phyloP scores from a whole-genome alignment of 1,140 invertebrate genomes.

The Oedothorax gibbosus region DNA sequence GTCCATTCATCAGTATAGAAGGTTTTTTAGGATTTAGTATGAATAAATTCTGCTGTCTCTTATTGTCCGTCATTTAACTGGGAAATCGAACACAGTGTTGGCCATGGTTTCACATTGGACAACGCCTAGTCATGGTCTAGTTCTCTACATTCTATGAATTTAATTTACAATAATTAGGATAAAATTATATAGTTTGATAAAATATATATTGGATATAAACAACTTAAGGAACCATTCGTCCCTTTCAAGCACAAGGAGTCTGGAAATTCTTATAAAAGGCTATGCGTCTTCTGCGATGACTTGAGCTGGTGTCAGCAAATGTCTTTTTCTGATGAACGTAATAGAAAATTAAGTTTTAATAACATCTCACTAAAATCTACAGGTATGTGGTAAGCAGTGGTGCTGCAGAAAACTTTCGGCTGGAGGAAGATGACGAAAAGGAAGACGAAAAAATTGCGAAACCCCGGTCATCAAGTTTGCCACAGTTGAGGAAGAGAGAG shows the following conservation, averaged over 20 bases:
- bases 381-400: constrained; percentile 48
- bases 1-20: too few species aligned
- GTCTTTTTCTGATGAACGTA: constrained; percentile 2
- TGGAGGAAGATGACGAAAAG: constrained; percentile 48
- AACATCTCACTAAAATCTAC: background rate
- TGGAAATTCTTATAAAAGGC: background rate
- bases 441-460: background rate
- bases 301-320: background rate
- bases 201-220: too few species aligned
- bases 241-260: constrained; percentile 36
- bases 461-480: constrained; percentile 52
- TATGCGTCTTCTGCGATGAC: too few species aligned
- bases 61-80: too few species aligned
- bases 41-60: too few species aligned
- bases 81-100: too few species aligned
- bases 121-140: too few species aligned
- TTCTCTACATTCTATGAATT: too few species aligned
- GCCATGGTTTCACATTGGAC: too few species aligned
- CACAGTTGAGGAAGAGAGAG: constrained; percentile 42
- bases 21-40: too few species aligned
- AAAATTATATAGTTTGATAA: background rate
- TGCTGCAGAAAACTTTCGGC: constrained; percentile 39
- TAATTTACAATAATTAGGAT: too few species aligned
- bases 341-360: too few species aligned
- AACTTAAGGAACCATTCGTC: constrained; percentile 45